Base-by-base conservation (phyloP, 2,888 invertebrate species). In the Scrobipalpa costella region DNA sequence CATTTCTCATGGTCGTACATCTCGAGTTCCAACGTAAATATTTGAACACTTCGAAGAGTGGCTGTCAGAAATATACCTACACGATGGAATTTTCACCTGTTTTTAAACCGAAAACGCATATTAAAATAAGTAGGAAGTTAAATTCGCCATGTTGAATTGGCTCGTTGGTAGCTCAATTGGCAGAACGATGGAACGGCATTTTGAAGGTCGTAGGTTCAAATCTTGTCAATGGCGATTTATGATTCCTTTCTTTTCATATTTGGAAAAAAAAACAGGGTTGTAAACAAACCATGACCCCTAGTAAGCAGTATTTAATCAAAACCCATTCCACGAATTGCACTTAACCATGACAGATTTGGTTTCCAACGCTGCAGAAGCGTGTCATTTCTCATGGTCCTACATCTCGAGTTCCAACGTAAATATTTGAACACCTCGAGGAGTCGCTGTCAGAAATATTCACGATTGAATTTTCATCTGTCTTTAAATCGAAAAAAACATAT, bases 391-490 rank as follows among this genome's bases (percentile, higher is more conserved):
- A 34, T 34, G 7, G n/a, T 13, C 34, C 11, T 15, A 7, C 15
- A n/a, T 0, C 27, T 34, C 27, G 6, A 7, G 34, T 11, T 55
- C 55, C n/a, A 34, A 15, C 34, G 34, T 83, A 82, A 84, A 85
- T 83, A 83, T 84, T 83, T 80, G 84, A 81, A 81, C 81, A 77
- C 73, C 75, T 68, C 69, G 73, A 72, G 72, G 74, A 72, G 78
- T 58, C 40, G 38, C 58, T 58, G 58, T 58, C 58, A 40, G 58
- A 38, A 58, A 58, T 58, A 55, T 58, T 38, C 11, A 15, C 9
- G 13, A 9, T 27, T 3, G 27, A 27, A 27, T 27, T 27, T 27
- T 27, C 27, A 27, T 5, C 2, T 27, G 27, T 27, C 5, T 27
- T 27, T 27, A 5, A 27, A 27, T 5, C n/a, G n/a, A 5, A 27